Evolutionary conservation across 2,797 vertebrate species (phyloP).

Genomic region (Cynodonichthys magdalenae): DNA sequence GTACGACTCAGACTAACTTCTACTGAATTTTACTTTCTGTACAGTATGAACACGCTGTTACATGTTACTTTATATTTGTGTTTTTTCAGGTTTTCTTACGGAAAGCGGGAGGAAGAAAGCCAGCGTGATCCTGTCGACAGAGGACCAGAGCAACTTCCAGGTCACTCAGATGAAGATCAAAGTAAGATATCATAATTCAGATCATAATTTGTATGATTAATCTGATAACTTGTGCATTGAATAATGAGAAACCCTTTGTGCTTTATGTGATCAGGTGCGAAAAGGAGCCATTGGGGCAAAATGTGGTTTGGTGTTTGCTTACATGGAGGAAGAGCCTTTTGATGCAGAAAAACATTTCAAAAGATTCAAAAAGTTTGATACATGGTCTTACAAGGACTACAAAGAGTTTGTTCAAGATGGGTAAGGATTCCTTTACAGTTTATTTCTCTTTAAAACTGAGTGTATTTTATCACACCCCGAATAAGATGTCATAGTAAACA

Average conservation of each 20-base stretch:
- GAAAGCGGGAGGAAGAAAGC: conserved; percentile 93
- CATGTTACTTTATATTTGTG: neutral
- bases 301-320: conserved; percentile 94
- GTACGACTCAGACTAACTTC: conserved; percentile 67
- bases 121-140: conserved; percentile 93
- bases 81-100: conserved; percentile 90
- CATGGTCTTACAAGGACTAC: conserved; percentile 90
- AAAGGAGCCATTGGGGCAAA: conserved; percentile 94
- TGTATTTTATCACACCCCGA: neutral
- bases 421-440: conserved; percentile 67
- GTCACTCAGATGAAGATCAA: conserved; percentile 96
- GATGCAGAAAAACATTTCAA: conserved; percentile 94
- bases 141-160: conserved; percentile 91
- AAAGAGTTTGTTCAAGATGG: conserved; percentile 90
- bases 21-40: neutral
- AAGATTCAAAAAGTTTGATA: conserved; percentile 90
- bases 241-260: no score
- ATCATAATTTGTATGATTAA: neutral
- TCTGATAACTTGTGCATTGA: no score
- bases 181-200: conserved; percentile 73
- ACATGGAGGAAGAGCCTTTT: conserved; percentile 86
- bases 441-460: neutral
- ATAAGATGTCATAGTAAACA: no score
- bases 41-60: neutral
- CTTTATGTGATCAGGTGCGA: conserved; percentile 83